Evolutionary conservation across 2,888 invertebrate genomes (phyloP).

Genomic region (Coenonympha arcania): DNA sequence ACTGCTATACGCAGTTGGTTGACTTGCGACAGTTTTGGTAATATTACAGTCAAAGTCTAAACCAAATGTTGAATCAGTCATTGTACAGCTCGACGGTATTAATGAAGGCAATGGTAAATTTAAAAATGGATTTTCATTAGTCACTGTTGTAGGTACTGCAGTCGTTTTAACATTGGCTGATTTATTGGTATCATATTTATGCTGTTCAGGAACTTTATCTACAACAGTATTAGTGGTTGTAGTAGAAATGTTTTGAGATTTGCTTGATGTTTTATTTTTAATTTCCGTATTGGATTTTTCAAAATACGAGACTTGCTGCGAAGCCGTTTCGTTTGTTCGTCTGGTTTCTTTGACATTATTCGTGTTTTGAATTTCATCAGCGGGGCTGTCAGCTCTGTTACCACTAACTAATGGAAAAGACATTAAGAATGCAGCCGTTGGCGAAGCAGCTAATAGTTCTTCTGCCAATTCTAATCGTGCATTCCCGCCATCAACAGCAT

Average conservation of each 20-base stretch:
- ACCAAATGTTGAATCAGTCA: constrained; percentile 51
- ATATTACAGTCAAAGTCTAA: constrained; percentile 63
- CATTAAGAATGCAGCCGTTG: constrained; percentile 83
- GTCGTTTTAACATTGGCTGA: constrained; percentile 37
- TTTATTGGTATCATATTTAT: constrained; percentile 47
- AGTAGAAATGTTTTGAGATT: constrained; percentile 32
- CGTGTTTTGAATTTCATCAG: constrained; percentile 49
- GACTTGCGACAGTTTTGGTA: constrained; percentile 48
- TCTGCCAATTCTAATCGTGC: constrained; percentile 74
- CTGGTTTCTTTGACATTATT: constrained; percentile 34
- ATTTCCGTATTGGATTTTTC: constrained; percentile 39
- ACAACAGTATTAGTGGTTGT: not conserved
- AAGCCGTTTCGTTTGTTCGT: constrained; percentile 35
- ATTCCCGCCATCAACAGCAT: constrained; percentile 67
- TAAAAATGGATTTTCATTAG: constrained; percentile 61
- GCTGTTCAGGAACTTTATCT: constrained; percentile 41
- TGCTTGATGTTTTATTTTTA: constrained; percentile 39
- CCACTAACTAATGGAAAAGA: constrained; percentile 82
- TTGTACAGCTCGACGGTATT: constrained; percentile 48
- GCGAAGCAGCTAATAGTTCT: constrained; percentile 75
- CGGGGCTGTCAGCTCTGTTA: constrained; percentile 67
- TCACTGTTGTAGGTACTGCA: constrained; percentile 15
- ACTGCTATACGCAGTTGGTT: constrained; percentile 45
- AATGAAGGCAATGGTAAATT: constrained; percentile 57
- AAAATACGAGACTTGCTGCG: constrained; percentile 40